phyloP scores from a whole-genome alignment of 2,888 invertebrate species.

The Oeneis ivallda region DNA sequence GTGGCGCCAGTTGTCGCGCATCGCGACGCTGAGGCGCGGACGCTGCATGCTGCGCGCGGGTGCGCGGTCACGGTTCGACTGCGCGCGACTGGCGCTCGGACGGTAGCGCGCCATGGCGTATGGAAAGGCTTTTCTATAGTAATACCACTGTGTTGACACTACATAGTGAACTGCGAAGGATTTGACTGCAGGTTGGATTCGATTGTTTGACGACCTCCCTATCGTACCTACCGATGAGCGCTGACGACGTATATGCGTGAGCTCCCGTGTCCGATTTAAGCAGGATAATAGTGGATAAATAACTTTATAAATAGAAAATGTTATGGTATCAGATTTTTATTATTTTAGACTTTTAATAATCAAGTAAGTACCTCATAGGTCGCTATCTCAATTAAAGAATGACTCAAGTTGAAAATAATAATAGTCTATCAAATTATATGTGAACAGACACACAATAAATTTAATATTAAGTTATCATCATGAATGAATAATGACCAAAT shows the following conservation, averaged over 20 bases:
- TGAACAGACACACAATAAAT: neutral
- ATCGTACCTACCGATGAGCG: too few relatives aligned
- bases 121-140: conserved; percentile 32
- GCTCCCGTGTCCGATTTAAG: too few relatives aligned
- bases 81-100: conserved; percentile 42
- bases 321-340: too few relatives aligned
- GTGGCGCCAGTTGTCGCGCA: conserved; percentile 81
- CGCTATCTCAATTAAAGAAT: too few relatives aligned
- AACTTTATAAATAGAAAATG: too few relatives aligned
- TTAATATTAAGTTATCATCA: neutral
- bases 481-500: neutral
- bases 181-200: conserved; percentile 9
- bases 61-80: conserved; percentile 68
- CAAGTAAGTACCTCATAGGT: too few relatives aligned
- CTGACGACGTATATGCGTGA: too few relatives aligned
- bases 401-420: too few relatives aligned
- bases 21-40: conserved; percentile 77
- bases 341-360: too few relatives aligned
- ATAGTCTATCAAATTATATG: neutral
- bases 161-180: conserved; percentile 20
- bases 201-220: neutral
- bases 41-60: conserved; percentile 79
- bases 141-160: conserved; percentile 28
- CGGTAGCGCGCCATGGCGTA: conserved; percentile 40
- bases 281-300: too few relatives aligned